Base-by-base conservation (phyloP, 2,888 invertebrate species). In the Aelia acuminata region DNA sequence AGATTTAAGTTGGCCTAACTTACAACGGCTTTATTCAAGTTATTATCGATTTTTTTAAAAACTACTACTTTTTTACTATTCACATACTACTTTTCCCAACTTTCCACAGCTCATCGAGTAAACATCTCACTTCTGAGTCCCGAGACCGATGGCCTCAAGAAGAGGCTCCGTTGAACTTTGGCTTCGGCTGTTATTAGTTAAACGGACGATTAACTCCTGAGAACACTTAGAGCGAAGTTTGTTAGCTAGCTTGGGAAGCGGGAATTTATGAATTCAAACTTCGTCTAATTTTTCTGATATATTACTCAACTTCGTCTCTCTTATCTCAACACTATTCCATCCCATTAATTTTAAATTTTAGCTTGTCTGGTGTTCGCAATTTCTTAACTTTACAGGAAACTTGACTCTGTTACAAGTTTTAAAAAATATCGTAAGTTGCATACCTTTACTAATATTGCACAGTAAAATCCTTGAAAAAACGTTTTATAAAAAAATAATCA, bases 181-280 rank as follows among this genome's bases (percentile, higher is more conserved):
- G 20, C 31, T 70, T 31, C 63, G 63, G 63, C 31, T 35, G 63
- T 70, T 70, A 70, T 70, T 70, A 70, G 63, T 70, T 70, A 70
- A 70, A 70, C 35, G 63, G 63, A 8, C 63, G 63, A 70, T 70
- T 70, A 70, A 70, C 63, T 70, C 63, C 63, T 35, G 35, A 70
- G 31, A 70, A 70, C 63, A 70, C 31, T 70, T 70, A 20, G 63
- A 3, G 31, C 18, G 63, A 70, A 70, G 63, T 70, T 70, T 70
- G 63, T 70, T 70, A 70, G 63, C 20, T 31, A 35, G 35, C 63
- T 70, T 20, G 11, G 15, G 63, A 20, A 10, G 18, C 18, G 35
- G 18, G 63, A 70, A 70, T 70, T 70, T 70, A 70, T 70, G 4
- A 70, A 70, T 70, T 70, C 35, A 70, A 70, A 70, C 63, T 70